Base-by-base conservation (phyloP, 2,113 vertebrate species). In the Nipponia nippon region DNA sequence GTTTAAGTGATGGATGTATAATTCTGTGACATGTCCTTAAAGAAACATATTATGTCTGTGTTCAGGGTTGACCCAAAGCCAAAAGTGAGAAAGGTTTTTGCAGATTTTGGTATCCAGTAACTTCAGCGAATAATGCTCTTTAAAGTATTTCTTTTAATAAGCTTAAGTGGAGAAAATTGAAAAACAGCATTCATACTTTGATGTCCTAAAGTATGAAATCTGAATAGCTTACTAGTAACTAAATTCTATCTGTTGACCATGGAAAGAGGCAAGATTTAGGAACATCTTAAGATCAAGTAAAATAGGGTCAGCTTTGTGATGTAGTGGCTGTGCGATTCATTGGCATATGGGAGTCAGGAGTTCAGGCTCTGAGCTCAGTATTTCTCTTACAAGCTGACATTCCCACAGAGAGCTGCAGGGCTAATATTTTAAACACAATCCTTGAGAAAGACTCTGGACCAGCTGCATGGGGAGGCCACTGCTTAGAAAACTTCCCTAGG, bases 121-220 rank as follows among this genome's bases (percentile, higher is more conserved):
- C 96, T 97, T 97, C 84, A 96, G 94, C 78, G 90, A 94, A 96
- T 97, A 96, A 98, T 95, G 79, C 27, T 71, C 69, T 96, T 98
- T 94, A 82, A 96, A 97, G 87, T 90, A 92, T 93, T 96, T 93
- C 86, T 93, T 91, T 96, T 98, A 97, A 98, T 97, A 97, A 97
- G 96, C 96, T 98, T 97, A 98, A 96, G 96, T 91, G 80, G 75
- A 95, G 89, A 94, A 95, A 96, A 98, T 97, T 96, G 96, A 97
- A 98, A 97, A 96, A 80, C 89, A 95, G 92, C 73, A 85, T 97
- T 93, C 67, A 65, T 96, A 97, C 97, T 98, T 98, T 98, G 98
- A 98, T 98, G 96, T 98, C 95, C 91, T 96, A 82, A 92, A 98
- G 93, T 97, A 97, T 96, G 97, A 98, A 97, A 98, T 98, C 97